Base-by-base conservation (phyloP, 2,888 invertebrate genomes). In the Dynastes maya region DNA sequence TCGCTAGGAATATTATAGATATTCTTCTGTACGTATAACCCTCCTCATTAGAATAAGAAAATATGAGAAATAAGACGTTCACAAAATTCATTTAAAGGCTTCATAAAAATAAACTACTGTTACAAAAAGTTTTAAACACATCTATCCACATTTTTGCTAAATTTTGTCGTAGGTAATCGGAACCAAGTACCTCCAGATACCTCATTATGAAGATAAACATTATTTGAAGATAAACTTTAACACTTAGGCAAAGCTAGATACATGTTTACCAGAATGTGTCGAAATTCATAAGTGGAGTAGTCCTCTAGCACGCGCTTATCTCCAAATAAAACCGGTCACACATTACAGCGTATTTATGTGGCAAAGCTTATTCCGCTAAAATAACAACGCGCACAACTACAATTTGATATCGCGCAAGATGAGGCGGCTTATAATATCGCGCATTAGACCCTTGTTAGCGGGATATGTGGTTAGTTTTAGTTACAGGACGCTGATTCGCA, bases 401-500 rank as follows among this genome's bases (percentile, higher is more conserved):
- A 40, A 40, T 61, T 72, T 72, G 72, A 72, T 72, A 55, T 58
- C 40, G 58, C 40, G 58, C 58, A 58, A 58, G 29, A 32, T 71
- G 55, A 71, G 71, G 40, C 71, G 40, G 71, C 72, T 72, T 72
- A 72, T 58, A 40, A 72, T 58, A 72, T 72, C 58, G 40, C 58
- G 58, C 72, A 40, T 72, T 72, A 72, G 58, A 72, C 40, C 72
- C 72, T 72, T 72, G 72, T 72, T 72, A 72, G 72, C 27, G 72
- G 61, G 27, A 61, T 72, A 55, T 72, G 72, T 58, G 72, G 72
- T 72, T 72, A 72, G 72, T 72, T 72, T 45, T 72, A 58, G 61
- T 72, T 58, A 58, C 72, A 72, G 58, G 37, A 72, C 72, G 72
- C 40, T 72, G 72, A 37, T 72, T 72, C 72, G 37, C 16, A 45